phyloP scores from a whole-genome alignment of 2,888 invertebrate genomes.

The Notodonta ziczac region DNA sequence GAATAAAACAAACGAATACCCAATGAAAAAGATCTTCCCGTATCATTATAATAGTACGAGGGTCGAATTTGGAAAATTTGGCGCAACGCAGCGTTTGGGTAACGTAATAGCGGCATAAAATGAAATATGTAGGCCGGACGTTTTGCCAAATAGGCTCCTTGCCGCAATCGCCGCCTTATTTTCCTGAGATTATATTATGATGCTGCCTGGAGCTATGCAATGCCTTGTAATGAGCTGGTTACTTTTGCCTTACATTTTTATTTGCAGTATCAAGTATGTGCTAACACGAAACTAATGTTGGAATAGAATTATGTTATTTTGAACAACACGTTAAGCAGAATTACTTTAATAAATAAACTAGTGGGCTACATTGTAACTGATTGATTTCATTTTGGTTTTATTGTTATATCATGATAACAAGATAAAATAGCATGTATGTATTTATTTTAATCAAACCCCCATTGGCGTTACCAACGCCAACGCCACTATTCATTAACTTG shows the following conservation, averaged over 20 bases:
- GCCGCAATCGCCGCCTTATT: constrained; percentile 11
- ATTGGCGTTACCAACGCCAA: no score
- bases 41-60: constrained; percentile 52
- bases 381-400: no score
- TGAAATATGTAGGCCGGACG: constrained; percentile 45
- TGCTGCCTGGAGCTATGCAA: not conserved
- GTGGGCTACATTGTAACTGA: not conserved
- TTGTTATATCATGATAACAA: no score
- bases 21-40: constrained; percentile 48
- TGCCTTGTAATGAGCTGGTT: no score
- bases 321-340: not conserved
- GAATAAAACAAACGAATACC: constrained; percentile 51
- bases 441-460: no score
- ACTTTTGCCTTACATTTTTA: no score
- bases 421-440: no score
- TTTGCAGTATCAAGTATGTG: not conserved
- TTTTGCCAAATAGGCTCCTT: constrained; percentile 46
- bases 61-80: constrained; percentile 48
- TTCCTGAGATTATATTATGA: not conserved
- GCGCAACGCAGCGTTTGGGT: constrained; percentile 26
- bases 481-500: no score
- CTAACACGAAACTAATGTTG: not conserved
- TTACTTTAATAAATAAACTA: not conserved
- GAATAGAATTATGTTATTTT: not conserved
- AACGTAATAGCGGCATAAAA: constrained; percentile 31